Conservation (phyloP, 2,113 vertebrate genomes). For the Picathartes gymnocephalus region DNA sequence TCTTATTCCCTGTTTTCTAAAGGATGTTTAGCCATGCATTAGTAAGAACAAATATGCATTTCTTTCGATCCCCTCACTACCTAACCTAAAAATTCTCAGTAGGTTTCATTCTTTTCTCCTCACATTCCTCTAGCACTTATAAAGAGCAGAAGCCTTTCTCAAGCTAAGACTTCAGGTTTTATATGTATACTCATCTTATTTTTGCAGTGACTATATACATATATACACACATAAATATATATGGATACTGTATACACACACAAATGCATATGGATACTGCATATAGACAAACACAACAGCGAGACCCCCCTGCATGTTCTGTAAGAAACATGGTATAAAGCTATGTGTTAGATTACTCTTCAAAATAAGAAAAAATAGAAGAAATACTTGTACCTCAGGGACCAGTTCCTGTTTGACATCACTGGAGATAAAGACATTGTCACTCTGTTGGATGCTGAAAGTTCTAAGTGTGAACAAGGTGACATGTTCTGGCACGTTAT, state of each 20-base stretch:
- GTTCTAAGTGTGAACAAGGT: slow-evolving; percentile 16
- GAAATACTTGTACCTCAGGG: slow-evolving; percentile 11
- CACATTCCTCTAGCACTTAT: not conserved
- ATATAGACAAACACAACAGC: not conserved
- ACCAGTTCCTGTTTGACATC: slow-evolving; percentile 26
- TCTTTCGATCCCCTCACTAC: not conserved
- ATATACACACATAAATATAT: not conserved
- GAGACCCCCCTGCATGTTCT: not conserved
- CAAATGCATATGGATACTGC: not conserved
- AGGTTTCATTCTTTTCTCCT: not conserved
- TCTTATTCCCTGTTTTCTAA: not conserved
- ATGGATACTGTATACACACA: not conserved
- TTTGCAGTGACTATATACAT: not conserved
- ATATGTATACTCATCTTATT: not conserved
- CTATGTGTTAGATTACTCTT: not conserved
- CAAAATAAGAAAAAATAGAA: not conserved
- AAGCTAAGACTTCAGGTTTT: not conserved
- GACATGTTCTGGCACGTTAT: slow-evolving; percentile 17
- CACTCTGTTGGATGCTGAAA: slow-evolving; percentile 23
- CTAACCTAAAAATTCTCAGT: not conserved
- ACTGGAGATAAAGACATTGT: not conserved
- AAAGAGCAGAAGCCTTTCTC: not conserved
- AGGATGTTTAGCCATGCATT: not conserved
- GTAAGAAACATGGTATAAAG: not conserved
- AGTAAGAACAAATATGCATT: not conserved